Conservation (phyloP, 2,113 vertebrate genomes). For the Neomonachus schauinslandi region DNA sequence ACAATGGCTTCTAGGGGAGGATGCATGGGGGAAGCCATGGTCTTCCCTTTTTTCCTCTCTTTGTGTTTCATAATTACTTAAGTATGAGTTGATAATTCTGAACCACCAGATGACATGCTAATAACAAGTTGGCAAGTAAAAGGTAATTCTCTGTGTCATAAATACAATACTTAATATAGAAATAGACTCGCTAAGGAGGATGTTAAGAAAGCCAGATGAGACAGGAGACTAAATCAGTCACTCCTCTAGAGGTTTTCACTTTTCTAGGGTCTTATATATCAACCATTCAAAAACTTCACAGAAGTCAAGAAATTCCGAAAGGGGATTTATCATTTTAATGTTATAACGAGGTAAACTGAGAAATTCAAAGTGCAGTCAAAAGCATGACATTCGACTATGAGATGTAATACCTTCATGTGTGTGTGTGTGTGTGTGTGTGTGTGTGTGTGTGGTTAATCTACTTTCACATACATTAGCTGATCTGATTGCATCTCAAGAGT, state of each 20-base stretch:
- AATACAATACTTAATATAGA: constrained; percentile 45
- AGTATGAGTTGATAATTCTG: constrained; percentile 54
- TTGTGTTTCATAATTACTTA: constrained; percentile 47
- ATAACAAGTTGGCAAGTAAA: constrained; percentile 53
- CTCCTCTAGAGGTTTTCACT: background rate
- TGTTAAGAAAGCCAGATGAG: constrained; percentile 15
- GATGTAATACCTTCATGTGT: too few relatives aligned
- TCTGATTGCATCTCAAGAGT: background rate
- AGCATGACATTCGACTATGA: background rate
- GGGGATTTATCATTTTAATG: background rate
- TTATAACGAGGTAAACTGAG: background rate
- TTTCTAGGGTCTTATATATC: background rate
- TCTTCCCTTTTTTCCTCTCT: background rate
- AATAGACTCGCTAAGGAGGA: constrained; percentile 31
- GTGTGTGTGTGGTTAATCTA: background rate
- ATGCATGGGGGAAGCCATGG: background rate
- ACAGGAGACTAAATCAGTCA: constrained; percentile 17
- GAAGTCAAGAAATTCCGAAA: constrained; percentile 16
- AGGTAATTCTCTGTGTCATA: constrained; percentile 39
- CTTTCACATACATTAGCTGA: background rate
- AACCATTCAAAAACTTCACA: constrained; percentile 19
- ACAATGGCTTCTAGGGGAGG: background rate
- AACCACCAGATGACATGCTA: constrained; percentile 32
- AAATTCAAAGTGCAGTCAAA: background rate
- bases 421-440: too few relatives aligned